Evolutionary conservation across 2,797 vertebrate genomes (phyloP), one percentile per base, ranked within the genome.

Genomic region (Scyliorhinus canicula): DNA sequence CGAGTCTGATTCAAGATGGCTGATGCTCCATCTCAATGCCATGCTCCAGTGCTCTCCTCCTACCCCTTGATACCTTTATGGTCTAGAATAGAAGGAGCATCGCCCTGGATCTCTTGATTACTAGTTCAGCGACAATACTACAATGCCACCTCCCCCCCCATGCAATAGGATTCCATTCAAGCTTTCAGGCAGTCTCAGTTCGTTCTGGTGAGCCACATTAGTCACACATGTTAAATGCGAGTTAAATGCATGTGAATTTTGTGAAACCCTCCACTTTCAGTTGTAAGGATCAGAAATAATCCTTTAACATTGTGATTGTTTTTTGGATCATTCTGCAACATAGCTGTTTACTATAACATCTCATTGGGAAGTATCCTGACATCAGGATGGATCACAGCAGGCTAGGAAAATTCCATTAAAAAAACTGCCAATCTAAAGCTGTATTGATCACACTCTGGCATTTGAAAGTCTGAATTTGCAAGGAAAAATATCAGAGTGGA

Each of bases 351-450:
- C 26, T 69, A 47, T 69, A 93, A 71, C 31, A 47, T 71, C 65
- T 71, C 67, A 50, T 93, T 47, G 50, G 93, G 93, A 93, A 47
- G 6, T 50, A 93, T 71, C 93, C 93, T 52, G 65, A 71, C 65
- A 93, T 50, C 65, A 93, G 93, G 52, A 93, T 52, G 28, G 93
- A 93, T 93, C 67, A 52, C 93, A 93, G 47, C 44, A 93, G 93
- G 44, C 44, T 28, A 93, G 44, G 14, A 71, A 93, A 71, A 69
- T 5, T 4, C 91, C 67, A 71, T 31, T 28, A 6, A 93, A 69
- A 93, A 93, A 47, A 71, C 93, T 94, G 93, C 71, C 93, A 71
- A 47, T 60, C 67, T 71, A 71, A 74, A 94, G 47, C 93, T 94
- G 44, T 93, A 93, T 71, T 93, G 93, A 74, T 94, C 93, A 71